phyloP scores from a whole-genome alignment of 2,797 vertebrate species.

The Sardinella longiceps region DNA sequence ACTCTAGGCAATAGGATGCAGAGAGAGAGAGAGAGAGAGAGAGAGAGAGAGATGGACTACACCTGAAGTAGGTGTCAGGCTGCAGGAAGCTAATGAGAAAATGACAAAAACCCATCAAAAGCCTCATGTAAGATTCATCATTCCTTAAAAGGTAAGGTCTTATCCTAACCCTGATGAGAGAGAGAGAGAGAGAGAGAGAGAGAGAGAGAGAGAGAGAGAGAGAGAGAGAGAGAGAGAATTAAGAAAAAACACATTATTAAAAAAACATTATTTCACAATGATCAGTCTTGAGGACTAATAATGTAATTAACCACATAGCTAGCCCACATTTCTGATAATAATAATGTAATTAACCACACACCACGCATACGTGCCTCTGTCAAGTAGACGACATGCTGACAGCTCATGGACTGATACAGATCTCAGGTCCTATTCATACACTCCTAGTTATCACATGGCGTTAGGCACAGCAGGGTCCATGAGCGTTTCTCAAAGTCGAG shows the following conservation, averaged over 20 bases:
- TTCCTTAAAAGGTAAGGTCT: neutral
- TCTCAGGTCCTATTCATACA: neutral
- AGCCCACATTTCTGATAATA: neutral
- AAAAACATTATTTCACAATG: neutral
- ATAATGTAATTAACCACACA: neutral
- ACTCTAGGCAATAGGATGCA: neutral
- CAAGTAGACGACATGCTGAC: neutral
- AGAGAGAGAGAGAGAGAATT: neutral
- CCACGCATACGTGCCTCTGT: neutral
- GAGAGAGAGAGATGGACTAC: neutral
- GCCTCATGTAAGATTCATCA: too few relatives aligned
- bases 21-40: neutral
- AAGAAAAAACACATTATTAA: neutral
- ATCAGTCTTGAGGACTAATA: neutral
- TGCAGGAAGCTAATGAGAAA: neutral
- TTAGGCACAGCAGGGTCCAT: neutral
- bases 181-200: too few relatives aligned
- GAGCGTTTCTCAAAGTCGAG: too few relatives aligned
- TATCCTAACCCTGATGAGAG: neutral
- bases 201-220: neutral
- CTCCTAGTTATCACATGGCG: neutral
- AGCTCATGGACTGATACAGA: neutral
- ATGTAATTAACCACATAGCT: neutral
- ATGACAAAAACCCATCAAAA: too few relatives aligned
- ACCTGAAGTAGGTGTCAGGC: neutral